Conservation (phyloP, 2,797 vertebrate genomes). For the Macrochelys suwanniensis region DNA sequence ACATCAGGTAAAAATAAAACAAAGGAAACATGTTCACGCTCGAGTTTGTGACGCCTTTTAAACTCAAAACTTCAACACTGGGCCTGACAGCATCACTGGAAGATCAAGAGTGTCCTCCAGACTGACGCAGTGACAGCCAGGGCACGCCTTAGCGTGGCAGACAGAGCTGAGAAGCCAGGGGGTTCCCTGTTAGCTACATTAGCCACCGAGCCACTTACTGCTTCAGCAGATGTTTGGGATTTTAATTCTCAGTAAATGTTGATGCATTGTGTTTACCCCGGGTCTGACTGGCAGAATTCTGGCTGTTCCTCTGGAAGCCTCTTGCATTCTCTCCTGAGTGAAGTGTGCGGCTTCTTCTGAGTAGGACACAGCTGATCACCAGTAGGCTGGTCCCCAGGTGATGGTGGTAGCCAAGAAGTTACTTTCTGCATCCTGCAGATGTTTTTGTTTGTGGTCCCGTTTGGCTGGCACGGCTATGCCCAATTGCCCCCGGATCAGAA, state of each 20-base stretch:
- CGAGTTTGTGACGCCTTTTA: fast-evolving
- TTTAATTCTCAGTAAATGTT: slow-evolving; percentile 40
- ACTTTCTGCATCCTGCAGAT: neutral
- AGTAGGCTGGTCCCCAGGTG: fast-evolving
- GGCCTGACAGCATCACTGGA: neutral
- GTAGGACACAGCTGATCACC: fast-evolving
- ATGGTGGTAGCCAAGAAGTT: fast-evolving
- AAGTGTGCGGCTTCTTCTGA: fast-evolving
- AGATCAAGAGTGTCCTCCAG: neutral
- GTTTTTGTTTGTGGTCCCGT: neutral
- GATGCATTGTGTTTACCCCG: slow-evolving; percentile 34
- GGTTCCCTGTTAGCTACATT: neutral
- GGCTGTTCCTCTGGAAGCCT: fast-evolving
- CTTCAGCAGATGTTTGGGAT: neutral
- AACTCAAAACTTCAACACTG: fast-evolving
- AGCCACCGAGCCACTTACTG: neutral
- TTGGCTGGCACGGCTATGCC: neutral
- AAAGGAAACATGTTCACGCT: fast-evolving
- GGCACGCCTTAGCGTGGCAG: neutral
- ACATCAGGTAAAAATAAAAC: fast-evolving
- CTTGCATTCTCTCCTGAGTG: neutral
- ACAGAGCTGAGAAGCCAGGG: neutral
- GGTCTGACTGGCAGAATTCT: neutral
- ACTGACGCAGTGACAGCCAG: neutral
- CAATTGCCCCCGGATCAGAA: fast-evolving